Evolutionary conservation across 2,113 vertebrate genomes (phyloP).

Genomic region (Paramormyrops kingsleyae): DNA sequence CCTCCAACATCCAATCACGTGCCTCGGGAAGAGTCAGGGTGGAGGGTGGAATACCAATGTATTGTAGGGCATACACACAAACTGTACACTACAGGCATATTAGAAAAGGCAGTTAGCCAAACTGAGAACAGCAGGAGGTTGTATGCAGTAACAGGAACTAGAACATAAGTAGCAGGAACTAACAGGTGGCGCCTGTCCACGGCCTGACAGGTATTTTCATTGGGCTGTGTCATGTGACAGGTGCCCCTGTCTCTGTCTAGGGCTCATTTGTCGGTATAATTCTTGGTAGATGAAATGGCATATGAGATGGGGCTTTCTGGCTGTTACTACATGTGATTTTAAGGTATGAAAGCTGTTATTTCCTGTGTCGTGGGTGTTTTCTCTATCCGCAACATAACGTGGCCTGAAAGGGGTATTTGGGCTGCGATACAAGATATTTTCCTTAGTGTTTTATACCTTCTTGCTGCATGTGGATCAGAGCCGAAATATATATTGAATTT

Average conservation of each 20-base stretch:
- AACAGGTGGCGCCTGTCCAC: not conserved
- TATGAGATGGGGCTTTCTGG: not conserved
- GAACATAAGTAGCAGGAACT: not conserved
- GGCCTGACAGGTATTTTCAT: not conserved
- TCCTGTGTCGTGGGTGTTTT: not conserved
- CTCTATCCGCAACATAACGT: not conserved
- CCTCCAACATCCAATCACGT: not conserved
- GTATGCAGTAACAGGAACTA: not conserved
- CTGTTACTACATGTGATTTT: not conserved
- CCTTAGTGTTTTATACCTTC: not conserved
- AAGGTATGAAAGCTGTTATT: not conserved
- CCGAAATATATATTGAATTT: not conserved
- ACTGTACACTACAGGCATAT: not conserved
- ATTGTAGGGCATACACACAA: not conserved
- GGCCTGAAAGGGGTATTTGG: not conserved
- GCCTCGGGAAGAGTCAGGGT: not conserved
- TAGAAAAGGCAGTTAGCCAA: not conserved
- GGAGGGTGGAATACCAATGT: not conserved
- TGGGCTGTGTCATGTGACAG: not conserved
- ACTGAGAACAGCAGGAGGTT: not conserved
- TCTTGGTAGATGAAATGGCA: not conserved
- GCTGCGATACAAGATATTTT: not conserved
- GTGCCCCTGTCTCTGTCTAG: not conserved
- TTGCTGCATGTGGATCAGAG: not conserved
- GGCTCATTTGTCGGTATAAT: not conserved